These are phyloP conservation scores for Valencia hispanica DNA, from an alignment of 2,797 vertebrate species.

Conservation along the genomic window DNA sequence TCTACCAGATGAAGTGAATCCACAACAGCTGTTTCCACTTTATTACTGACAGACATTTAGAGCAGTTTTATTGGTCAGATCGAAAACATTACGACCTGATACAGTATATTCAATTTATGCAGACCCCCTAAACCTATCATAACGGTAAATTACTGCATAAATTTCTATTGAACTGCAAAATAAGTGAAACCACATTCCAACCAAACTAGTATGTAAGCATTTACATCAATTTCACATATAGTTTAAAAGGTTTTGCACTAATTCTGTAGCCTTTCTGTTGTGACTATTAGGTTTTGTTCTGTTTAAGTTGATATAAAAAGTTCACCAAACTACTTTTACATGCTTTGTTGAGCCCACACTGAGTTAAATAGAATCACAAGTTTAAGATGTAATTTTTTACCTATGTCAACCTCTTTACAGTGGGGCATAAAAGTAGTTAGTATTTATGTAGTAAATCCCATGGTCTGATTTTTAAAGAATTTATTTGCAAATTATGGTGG, in stretches of 20 bases:
- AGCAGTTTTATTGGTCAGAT: slow-evolving; percentile 1
- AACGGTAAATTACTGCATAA: slow-evolving; percentile 7
- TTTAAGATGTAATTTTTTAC: slow-evolving; percentile 42
- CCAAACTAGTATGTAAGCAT: background rate
- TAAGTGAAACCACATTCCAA: slow-evolving; percentile 1
- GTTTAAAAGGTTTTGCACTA: background rate
- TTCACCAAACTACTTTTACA: slow-evolving; percentile 9
- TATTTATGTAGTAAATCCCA: too few species aligned
- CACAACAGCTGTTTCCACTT: slow-evolving; percentile 1
- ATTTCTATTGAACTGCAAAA: background rate
- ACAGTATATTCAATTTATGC: slow-evolving; percentile 18
- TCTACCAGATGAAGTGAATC: slow-evolving; percentile 11
- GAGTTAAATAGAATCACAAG: background rate
- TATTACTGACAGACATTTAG: slow-evolving; percentile 24
- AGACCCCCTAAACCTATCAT: background rate
- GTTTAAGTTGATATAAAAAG: slow-evolving; percentile 24
- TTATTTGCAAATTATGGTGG: too few species aligned
- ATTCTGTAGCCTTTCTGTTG: background rate
- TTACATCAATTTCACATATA: slow-evolving; percentile 17
- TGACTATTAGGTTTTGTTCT: slow-evolving; percentile 12
- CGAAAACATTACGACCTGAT: slow-evolving; percentile 13
- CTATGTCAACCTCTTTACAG: slow-evolving; percentile 32
- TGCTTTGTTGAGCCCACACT: slow-evolving; percentile 1
- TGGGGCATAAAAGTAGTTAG: too few species aligned
- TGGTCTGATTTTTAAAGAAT: too few species aligned